phyloP scores from a whole-genome alignment of 2,888 invertebrate species.

The Entomobrya proxima region DNA sequence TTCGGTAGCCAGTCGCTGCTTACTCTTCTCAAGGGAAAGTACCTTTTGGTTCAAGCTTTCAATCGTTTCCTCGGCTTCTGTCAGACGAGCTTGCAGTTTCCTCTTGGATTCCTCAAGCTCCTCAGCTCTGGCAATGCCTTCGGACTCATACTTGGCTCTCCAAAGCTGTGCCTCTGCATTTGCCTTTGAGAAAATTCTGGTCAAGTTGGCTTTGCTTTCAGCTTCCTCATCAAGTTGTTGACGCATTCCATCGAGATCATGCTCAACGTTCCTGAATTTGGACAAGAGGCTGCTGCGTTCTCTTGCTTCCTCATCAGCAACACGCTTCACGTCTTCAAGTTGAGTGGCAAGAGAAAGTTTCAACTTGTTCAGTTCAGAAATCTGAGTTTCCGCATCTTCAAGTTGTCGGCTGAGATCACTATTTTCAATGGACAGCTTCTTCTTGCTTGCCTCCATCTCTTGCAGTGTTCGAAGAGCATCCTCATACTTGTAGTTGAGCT shows the following conservation, averaged over 20 bases:
- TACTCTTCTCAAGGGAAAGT: slow-evolving; percentile 97
- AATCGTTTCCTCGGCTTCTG: slow-evolving; percentile 97
- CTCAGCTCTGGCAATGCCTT: slow-evolving; percentile 89
- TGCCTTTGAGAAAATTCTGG: slow-evolving; percentile 98
- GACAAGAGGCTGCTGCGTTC: slow-evolving; percentile 95
- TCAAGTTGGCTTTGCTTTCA: slow-evolving; percentile 98
- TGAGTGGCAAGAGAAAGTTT: slow-evolving; percentile 96
- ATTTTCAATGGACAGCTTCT: slow-evolving; percentile 98
- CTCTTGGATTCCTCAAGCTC: slow-evolving; percentile 91
- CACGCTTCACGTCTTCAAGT: slow-evolving; percentile 91
- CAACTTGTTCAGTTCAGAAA: slow-evolving; percentile 97
- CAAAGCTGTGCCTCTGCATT: slow-evolving; percentile 97
- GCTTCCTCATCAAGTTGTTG: slow-evolving; percentile 99
- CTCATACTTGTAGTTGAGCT: slow-evolving; percentile 96
- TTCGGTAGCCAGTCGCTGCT: slow-evolving; percentile 96
- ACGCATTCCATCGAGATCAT: slow-evolving; percentile 98
- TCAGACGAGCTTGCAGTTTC: slow-evolving; percentile 96
- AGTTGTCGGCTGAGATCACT: slow-evolving; percentile 96
- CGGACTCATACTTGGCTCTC: slow-evolving; percentile 95
- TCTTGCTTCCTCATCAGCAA: slow-evolving; percentile 96
- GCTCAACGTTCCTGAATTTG: slow-evolving; percentile 93
- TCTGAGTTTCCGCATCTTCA: slow-evolving; percentile 99
- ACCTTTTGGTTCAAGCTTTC: slow-evolving; percentile 99
- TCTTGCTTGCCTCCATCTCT: slow-evolving; percentile 98
- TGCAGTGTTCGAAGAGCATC: slow-evolving; percentile 97